Percentiles rank a stretch among this genome's conserved stretches.
phyloP scores from a whole-genome alignment of 2,113 vertebrate species.

The Tragelaphus imberbis region DNA sequence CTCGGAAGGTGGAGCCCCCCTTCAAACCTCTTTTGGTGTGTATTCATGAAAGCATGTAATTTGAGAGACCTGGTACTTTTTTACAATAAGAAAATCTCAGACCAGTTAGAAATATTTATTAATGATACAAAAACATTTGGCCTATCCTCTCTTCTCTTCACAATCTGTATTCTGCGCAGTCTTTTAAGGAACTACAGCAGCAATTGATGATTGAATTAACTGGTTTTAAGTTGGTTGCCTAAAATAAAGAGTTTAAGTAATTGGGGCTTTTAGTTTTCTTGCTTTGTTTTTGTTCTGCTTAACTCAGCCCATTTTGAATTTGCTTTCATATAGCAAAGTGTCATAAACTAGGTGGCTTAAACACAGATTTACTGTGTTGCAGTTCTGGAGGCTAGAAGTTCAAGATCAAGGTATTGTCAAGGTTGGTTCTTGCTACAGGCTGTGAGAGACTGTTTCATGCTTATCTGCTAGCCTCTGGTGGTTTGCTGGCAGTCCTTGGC shows the following conservation, averaged over 20 bases:
- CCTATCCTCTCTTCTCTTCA: background rate
- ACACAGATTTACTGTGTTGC: background rate
- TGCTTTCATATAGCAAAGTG: background rate
- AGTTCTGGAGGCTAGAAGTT: background rate
- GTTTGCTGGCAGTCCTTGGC: background rate
- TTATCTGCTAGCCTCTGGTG: background rate
- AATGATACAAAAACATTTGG: background rate
- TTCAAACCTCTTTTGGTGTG: constrained; percentile 96
- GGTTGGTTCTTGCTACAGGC: background rate
- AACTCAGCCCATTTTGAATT: background rate
- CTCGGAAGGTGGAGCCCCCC: constrained; percentile 95
- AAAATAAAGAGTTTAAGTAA: background rate
- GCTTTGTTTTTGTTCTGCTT: background rate
- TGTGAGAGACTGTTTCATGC: background rate
- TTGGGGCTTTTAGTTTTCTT: background rate
- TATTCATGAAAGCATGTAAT: constrained; percentile 33
- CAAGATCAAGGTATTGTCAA: background rate
- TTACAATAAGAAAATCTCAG: constrained; percentile 38
- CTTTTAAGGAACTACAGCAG: background rate
- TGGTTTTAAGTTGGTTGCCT: constrained; percentile 9
- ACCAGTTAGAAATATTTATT: background rate
- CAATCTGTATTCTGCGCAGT: background rate
- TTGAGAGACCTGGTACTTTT: background rate
- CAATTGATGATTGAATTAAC: background rate
- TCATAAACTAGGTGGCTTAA: background rate